Evolutionary conservation across 64 coral and sea anemone species (phyloP).

Genomic region (Trachythela sp.): DNA sequence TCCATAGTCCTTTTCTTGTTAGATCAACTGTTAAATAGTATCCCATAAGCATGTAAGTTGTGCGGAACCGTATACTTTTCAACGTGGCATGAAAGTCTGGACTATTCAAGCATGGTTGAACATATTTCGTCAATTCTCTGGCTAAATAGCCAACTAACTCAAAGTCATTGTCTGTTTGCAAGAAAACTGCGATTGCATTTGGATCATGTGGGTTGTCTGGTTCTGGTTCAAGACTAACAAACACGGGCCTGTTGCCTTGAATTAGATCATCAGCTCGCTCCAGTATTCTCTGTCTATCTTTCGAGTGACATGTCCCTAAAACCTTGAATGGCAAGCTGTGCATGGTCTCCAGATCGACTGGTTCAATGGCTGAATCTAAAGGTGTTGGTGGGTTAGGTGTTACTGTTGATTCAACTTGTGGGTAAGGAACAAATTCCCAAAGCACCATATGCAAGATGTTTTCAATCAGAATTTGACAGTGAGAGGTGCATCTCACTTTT

Average conservation of each 20-base stretch:
- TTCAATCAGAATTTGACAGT: no score
- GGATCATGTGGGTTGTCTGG: constrained; percentile 15
- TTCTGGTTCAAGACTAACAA: neutral
- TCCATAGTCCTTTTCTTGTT: constrained; percentile 10
- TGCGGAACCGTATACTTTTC: constrained; percentile 10
- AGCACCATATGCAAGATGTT: neutral
- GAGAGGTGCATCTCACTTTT: neutral
- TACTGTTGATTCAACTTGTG: neutral
- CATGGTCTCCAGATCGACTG: neutral
- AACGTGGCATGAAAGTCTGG: neutral
- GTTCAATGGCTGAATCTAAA: no score
- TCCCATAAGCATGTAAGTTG: neutral
- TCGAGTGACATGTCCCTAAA: constrained; percentile 18
- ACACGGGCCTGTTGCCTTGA: constrained; percentile 12
- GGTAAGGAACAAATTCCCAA: neutral
- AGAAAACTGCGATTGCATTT: constrained; percentile 23
- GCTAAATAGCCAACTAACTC: constrained; percentile 19
- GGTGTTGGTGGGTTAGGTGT: neutral
- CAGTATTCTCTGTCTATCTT: neutral
- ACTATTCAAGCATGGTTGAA: neutral
- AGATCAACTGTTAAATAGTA: neutral
- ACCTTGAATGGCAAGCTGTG: constrained; percentile 32
- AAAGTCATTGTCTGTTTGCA: neutral
- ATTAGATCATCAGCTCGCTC: constrained; percentile 10
- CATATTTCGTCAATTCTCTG: neutral